Conservation (phyloP, 1,140 invertebrate genomes). For the Plectus sambesii region DNA sequence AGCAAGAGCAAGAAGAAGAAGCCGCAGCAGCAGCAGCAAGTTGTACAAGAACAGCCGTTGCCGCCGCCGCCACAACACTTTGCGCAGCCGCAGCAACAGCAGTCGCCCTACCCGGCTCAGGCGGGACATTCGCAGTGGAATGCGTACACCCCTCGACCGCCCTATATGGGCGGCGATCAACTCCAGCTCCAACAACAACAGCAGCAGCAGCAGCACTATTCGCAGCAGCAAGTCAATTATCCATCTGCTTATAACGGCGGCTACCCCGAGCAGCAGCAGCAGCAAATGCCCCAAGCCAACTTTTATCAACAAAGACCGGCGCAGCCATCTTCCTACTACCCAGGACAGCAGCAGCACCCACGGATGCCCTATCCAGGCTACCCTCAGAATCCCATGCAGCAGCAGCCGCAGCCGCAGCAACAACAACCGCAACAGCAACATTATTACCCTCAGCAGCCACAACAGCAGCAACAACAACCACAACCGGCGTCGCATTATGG, state of each 20-base stretch:
- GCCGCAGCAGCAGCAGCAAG: slow-evolving; percentile 15
- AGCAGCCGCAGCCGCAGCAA: background rate
- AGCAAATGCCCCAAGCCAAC: slow-evolving; percentile 15
- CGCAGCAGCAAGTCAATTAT: slow-evolving; percentile 14
- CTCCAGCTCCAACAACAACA: slow-evolving; percentile 18
- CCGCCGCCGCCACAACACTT: too few species aligned
- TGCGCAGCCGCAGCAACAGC: too few species aligned
- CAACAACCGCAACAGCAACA: slow-evolving; percentile 22
- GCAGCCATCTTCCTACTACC: slow-evolving; percentile 3
- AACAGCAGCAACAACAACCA: slow-evolving; percentile 14
- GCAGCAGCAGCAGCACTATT: slow-evolving; percentile 22
- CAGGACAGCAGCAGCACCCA: slow-evolving; percentile 8
- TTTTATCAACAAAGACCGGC: background rate
- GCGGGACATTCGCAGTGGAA: too few species aligned
- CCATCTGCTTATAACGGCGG: slow-evolving; percentile 5
- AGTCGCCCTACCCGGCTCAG: too few species aligned
- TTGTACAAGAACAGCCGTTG: too few species aligned
- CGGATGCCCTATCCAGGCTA: slow-evolving; percentile 5
- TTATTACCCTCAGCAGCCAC: too few species aligned
- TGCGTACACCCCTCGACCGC: too few species aligned
- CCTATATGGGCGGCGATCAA: too few species aligned
- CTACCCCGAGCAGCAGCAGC: slow-evolving; percentile 13
- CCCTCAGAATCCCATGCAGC: slow-evolving; percentile 6
- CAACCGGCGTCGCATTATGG: background rate
- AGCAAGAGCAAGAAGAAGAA: slow-evolving; percentile 15